phyloP scores from a whole-genome alignment of 2,113 vertebrate genomes.

The Anseranas semipalmata region DNA sequence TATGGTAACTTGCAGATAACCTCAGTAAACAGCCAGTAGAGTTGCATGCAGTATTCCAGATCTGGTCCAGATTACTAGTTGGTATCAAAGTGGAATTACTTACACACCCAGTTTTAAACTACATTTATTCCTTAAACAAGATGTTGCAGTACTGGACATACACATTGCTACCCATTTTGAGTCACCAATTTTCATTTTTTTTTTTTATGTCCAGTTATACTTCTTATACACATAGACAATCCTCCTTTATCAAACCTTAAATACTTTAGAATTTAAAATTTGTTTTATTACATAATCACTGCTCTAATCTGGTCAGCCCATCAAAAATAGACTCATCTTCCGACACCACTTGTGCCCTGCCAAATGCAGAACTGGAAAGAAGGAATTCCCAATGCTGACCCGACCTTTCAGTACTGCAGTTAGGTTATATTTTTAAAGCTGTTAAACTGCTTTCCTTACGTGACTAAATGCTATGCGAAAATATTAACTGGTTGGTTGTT shows the following conservation, averaged over 20 bases:
- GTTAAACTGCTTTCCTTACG: background rate
- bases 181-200: background rate
- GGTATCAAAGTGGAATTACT: background rate
- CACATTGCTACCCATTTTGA: background rate
- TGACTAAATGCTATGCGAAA: background rate
- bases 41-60: background rate
- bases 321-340: background rate
- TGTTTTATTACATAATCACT: background rate
- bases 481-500: background rate
- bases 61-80: background rate
- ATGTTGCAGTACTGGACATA: background rate
- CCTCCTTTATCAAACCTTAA: background rate
- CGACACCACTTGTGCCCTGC: background rate
- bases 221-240: fast-evolving
- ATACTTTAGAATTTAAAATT: background rate
- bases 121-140: background rate
- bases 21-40: background rate
- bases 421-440: background rate
- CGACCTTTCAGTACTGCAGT: background rate
- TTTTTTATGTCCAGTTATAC: background rate
- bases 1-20: background rate
- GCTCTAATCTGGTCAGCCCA: background rate
- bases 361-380: background rate
- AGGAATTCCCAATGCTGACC: background rate
- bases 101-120: background rate